Base-by-base conservation (phyloP, 2,888 invertebrate species). In the Eilema sororculum region DNA sequence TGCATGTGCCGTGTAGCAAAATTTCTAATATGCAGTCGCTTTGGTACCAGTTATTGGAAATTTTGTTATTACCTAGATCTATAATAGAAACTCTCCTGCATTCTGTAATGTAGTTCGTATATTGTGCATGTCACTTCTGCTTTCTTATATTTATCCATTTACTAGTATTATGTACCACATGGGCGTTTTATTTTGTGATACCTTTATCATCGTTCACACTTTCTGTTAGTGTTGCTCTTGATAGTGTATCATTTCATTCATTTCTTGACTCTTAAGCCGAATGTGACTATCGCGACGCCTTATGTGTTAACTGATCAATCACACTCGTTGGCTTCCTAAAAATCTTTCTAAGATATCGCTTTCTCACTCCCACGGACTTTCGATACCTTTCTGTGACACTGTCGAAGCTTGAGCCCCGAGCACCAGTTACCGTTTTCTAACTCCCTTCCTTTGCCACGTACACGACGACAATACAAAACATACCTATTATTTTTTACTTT, bases 101-200 rank as follows among this genome's bases (percentile, higher is more conserved):
- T 90, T 84, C 78, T 80, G 80, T 87, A 80, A 68, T 71, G 82
- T 91, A 91, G 86, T 30, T 81, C 77, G 86, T 89, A 87, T 86
- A 75, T 86, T 88, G 81, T 90, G 94, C 94, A 94, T 91, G 93
- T 90, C 91, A 92, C 89, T 87, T 78, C 56, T 85, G 94, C 94
- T 94, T 94, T 79, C 89, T 90, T 91, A 89, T 89, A 84, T 89
- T 86, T 89, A 86, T 89, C 86, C 88, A 88, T 85, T 78, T 81
- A 81, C 74, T 88, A 90, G 86, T 87, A 85, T 86, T 86, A 87
- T 88, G 82, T 84, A 90, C 85, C 94, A 93, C 91, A 91, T 91
- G 95, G 95, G 95, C 95, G 95, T 93, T 95, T 95, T 93, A 93
- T 93, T 95, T 95, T 95, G 95, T 95, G 95, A 95, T 95, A 95